Percentiles rank a stretch among this genome's conserved stretches.
phyloP scores from a whole-genome alignment of 1,140 invertebrate genomes.

The Panagrolaimus sp. region DNA sequence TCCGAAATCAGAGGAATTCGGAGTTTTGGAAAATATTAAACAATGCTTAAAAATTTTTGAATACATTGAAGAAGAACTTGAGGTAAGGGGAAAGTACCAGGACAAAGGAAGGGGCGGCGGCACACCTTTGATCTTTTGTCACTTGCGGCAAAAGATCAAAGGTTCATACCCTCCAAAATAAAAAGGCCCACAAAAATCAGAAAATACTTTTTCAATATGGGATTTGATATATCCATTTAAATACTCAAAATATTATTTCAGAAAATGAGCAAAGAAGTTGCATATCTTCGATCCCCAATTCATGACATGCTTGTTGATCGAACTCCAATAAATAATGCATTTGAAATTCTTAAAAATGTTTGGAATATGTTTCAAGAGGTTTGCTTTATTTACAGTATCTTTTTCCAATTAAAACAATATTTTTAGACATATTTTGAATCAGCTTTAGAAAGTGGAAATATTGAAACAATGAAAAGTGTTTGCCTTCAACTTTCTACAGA shows the following conservation, averaged over 20 bases:
- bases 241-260: background rate
- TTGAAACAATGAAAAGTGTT: constrained; percentile 13
- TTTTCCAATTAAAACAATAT: background rate
- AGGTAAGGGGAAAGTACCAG: background rate
- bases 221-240: background rate
- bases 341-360: constrained; percentile 11
- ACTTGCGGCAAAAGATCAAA: background rate
- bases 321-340: background rate
- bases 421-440: constrained; percentile 15
- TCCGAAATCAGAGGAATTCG: background rate
- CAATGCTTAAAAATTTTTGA: constrained; percentile 16
- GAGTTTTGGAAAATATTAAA: constrained; percentile 10
- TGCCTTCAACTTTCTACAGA: background rate
- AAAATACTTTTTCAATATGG: no score
- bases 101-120: no score
- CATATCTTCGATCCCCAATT: background rate
- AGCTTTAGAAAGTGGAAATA: constrained; percentile 9
- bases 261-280: background rate
- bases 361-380: constrained; percentile 4
- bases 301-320: constrained; percentile 16
- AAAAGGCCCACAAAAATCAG: no score
- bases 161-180: no score
- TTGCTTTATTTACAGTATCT: background rate
- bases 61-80: constrained; percentile 1
- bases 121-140: background rate